Base-by-base conservation (phyloP, 2,888 invertebrate genomes). In the Dysmachus trigonus region DNA sequence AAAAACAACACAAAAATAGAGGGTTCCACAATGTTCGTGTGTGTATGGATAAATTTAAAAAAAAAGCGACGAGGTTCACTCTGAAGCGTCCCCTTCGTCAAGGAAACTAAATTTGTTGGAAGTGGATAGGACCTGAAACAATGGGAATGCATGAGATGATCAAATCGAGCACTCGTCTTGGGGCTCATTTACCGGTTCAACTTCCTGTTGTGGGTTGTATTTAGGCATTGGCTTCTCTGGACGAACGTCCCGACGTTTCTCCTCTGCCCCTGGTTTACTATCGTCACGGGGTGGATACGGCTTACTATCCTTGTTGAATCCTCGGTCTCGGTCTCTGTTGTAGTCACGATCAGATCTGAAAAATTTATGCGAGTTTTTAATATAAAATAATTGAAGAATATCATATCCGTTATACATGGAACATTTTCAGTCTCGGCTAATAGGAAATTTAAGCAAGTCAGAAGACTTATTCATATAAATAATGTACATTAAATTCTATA, bases 61-160 rank as follows among this genome's bases (percentile, higher is more conserved):
- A 83, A 38, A 33, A 73, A 72, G 31, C 62, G 27, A 62, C 62
- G 62, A 72, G 51, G 47, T 74, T 74, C 89, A 89, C 87, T 89
- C 87, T 85, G 86, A 88, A 27, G 93, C 93, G 90, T 94, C 95
- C 89, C 94, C 95, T 91, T 95, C 95, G 90, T 95, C 94, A 90
- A 95, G 93, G 93, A 94, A 94, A 89, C 94, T 93, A 94, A 95
- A 96, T 93, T 96, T 96, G 92, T 96, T 96, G 90, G 95, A 94
- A 90, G 94, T 95, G 91, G 95, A 94, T 90, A 96, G 95, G 93
- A 95, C 95, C 94, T 95, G 93, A 2, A 93, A 93, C 88, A 88
- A 88, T 88, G 62, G 62, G 62, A 62, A 62, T 62, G 62, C 8
- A 27, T 62, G 62, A 62, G 62, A 62, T 13, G 18, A 22, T 53